These are phyloP conservation scores for Leptinotarsa rubiginosa DNA, from an alignment of 2,888 invertebrate species.

Conservation along the genomic window DNA sequence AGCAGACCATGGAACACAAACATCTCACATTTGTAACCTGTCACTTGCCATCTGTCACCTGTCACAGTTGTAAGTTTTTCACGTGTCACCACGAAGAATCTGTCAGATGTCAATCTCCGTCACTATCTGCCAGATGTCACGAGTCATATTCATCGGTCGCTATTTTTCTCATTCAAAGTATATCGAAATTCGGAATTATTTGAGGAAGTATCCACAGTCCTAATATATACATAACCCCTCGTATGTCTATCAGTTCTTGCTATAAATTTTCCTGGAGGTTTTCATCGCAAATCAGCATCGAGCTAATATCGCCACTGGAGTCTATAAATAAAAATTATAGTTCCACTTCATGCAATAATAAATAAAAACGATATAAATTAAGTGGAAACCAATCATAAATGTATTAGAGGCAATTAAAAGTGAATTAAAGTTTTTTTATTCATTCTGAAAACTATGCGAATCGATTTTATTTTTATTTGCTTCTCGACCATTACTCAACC, in stretches of 20 bases:
- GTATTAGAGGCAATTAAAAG: constrained; percentile 45
- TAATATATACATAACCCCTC: no score
- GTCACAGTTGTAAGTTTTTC: no score
- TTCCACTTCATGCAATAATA: constrained; percentile 19
- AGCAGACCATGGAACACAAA: no score
- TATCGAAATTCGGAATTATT: no score
- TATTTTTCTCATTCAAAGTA: no score
- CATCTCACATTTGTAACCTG: no score
- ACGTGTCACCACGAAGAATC: no score
- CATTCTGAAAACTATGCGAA: constrained; percentile 19
- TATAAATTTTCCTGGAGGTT: constrained; percentile 9
- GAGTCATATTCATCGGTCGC: no score
- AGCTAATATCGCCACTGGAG: constrained; percentile 15
- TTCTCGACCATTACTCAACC: constrained; percentile 13
- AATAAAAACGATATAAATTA: constrained; percentile 35
- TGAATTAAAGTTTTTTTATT: constrained; percentile 39
- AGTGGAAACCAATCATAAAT: constrained; percentile 44
- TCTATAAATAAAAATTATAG: constrained; percentile 26
- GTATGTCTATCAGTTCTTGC: not conserved
- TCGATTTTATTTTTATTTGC: constrained; percentile 14
- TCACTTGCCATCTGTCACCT: no score
- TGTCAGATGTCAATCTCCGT: no score
- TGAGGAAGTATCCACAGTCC: no score
- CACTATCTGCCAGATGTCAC: no score
- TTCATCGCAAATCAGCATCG: constrained; percentile 17